Conservation (phyloP, 2,113 vertebrate genomes). For the Etheostoma cragini region DNA sequence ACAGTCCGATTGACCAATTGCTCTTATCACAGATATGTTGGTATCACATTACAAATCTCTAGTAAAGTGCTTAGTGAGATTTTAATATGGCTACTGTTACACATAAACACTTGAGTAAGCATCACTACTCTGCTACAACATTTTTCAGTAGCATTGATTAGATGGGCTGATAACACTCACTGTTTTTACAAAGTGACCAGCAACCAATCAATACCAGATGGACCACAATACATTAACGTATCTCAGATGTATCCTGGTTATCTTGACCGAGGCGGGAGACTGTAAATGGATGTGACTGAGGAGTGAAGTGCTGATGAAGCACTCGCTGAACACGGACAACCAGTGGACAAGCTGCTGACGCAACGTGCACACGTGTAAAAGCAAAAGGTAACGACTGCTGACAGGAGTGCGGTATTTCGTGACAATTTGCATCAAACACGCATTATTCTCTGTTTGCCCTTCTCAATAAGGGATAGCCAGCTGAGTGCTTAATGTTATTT, state of each 20-base stretch:
- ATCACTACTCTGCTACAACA: not conserved
- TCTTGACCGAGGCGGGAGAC: conserved; percentile 11
- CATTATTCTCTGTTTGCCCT: not conserved
- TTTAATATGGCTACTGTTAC: not conserved
- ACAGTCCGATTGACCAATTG: not conserved
- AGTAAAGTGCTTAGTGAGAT: not conserved
- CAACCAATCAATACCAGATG: conserved; percentile 3
- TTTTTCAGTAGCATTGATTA: not conserved
- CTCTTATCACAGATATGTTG: not conserved
- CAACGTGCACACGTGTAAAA: conserved; percentile 39
- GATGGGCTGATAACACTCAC: conserved; percentile 5
- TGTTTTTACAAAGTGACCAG: conserved; percentile 17
- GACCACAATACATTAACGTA: conserved; percentile 19
- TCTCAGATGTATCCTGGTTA: not conserved
- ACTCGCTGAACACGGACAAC: conserved; percentile 12
- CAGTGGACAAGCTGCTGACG: conserved; percentile 48
- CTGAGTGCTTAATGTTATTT: conserved; percentile 18
- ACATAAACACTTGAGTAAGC: not conserved
- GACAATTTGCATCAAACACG: conserved; percentile 6
- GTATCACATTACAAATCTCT: not conserved
- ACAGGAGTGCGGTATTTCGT: conserved; percentile 30
- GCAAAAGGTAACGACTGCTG: conserved; percentile 40
- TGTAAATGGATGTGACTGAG: conserved; percentile 4
- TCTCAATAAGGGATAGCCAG: not conserved
- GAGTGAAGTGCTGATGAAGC: conserved; percentile 61